Evolutionary conservation across 2,888 invertebrate species (phyloP).

Genomic region (Alitta virens): DNA sequence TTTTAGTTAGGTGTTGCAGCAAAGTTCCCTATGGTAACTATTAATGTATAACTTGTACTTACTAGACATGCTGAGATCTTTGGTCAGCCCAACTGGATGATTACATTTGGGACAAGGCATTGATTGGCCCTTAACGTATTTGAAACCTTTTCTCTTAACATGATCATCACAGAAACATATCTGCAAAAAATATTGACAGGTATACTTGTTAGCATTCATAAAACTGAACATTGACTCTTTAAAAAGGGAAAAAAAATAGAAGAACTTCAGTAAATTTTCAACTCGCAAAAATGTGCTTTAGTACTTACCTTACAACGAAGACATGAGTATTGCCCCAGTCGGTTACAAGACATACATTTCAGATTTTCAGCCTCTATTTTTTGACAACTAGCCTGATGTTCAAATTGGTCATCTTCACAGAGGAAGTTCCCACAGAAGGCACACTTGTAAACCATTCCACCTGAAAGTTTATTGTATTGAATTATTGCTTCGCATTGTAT

Average conservation of each 20-base stretch:
- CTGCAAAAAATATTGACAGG: conserved; percentile 30
- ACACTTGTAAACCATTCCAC: conserved; percentile 71
- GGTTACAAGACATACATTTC: conserved; percentile 69
- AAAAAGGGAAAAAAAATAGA: no score
- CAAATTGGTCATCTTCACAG: conserved; percentile 95
- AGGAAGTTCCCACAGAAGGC: conserved; percentile 80
- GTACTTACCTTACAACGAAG: conserved; percentile 76
- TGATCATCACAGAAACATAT: conserved; percentile 96
- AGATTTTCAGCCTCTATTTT: conserved; percentile 90
- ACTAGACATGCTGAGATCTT: conserved; percentile 95
- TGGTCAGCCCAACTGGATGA: conserved; percentile 87
- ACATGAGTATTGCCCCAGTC: conserved; percentile 70
- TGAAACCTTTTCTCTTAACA: conserved; percentile 85
- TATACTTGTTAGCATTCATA: no score
- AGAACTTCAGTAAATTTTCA: no score
- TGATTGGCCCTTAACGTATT: conserved; percentile 78
- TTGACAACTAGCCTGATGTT: conserved; percentile 92
- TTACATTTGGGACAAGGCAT: conserved; percentile 93
- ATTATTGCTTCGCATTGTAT: no score
- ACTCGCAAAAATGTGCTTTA: not conserved
- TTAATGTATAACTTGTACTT: conserved; percentile 55
- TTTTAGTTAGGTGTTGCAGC: no score
- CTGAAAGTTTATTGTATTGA: no score
- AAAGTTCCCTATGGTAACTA: not conserved
- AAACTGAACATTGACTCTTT: no score